Conservation (phyloP, 2,113 vertebrate species). For the Craseonycteris thonglongyai region DNA sequence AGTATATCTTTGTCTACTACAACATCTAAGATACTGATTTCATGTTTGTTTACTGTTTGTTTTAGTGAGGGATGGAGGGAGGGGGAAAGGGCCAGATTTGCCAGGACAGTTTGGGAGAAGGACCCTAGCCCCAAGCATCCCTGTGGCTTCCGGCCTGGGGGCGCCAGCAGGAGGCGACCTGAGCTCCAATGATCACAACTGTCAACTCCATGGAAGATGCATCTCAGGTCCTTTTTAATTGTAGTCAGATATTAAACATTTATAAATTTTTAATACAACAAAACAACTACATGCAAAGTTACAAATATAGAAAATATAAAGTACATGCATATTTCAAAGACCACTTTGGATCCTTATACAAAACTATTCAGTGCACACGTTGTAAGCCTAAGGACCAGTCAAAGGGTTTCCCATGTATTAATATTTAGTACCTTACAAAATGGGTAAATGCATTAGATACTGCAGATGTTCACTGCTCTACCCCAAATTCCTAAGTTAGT, state of each 20-base stretch:
- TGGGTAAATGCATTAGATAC: neutral
- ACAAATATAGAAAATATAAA: slow-evolving; percentile 75
- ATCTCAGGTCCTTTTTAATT: slow-evolving; percentile 67
- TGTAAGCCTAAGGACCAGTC: neutral
- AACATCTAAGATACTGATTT: neutral
- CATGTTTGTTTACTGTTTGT: neutral
- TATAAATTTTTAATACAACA: slow-evolving; percentile 63
- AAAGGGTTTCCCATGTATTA: neutral
- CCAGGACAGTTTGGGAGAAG: neutral
- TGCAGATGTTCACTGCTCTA: neutral
- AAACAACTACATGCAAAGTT: slow-evolving; percentile 68
- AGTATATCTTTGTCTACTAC: neutral
- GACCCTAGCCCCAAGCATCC: too few relatives aligned
- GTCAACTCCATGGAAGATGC: neutral
- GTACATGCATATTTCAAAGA: slow-evolving; percentile 63
- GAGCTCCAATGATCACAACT: neutral
- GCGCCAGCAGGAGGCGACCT: neutral
- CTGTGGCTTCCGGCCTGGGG: neutral
- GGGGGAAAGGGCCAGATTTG: neutral
- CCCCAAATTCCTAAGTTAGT: slow-evolving; percentile 8
- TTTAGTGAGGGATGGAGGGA: neutral
- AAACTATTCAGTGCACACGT: slow-evolving; percentile 56
- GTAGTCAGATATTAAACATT: slow-evolving; percentile 71
- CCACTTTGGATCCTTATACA: slow-evolving; percentile 3
- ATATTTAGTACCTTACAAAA: slow-evolving; percentile 62